Percentiles rank a stretch among this genome's conserved stretches.
phyloP scores from a whole-genome alignment of 2,797 vertebrate genomes.

The Mus minutoides region DNA sequence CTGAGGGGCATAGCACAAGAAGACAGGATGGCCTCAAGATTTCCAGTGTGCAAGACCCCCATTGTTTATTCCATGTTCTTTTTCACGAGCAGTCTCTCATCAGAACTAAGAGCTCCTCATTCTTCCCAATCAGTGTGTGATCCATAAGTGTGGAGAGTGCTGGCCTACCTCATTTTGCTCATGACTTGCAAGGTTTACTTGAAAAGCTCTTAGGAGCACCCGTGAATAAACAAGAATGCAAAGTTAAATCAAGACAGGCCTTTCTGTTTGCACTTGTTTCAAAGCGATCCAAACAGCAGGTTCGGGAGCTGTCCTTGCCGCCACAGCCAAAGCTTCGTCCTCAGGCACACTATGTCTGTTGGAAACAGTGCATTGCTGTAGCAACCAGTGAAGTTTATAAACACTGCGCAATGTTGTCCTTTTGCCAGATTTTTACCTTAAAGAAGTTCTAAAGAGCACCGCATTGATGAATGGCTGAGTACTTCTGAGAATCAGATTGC shows the following conservation, averaged over 20 bases:
- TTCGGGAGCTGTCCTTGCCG: conserved; percentile 84
- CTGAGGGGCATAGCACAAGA: not conserved
- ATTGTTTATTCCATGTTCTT: conserved; percentile 56
- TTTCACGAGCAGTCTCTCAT: conserved; percentile 66
- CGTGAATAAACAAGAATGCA: conserved; percentile 86
- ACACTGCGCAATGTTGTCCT: conserved; percentile 1
- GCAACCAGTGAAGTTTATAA: conserved; percentile 28
- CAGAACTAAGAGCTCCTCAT: conserved; percentile 70
- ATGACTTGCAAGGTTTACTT: conserved; percentile 87
- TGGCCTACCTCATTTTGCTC: conserved; percentile 76
- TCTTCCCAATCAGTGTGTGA: conserved; percentile 56
- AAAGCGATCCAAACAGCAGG: conserved; percentile 87
- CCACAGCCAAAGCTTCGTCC: conserved; percentile 80
- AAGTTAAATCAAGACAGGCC: conserved; percentile 88
- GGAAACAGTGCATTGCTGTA: not conserved
- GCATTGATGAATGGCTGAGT: not conserved
- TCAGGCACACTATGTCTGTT: conserved; percentile 26
- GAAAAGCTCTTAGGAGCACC: conserved; percentile 88
- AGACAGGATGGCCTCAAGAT: conserved; percentile 34
- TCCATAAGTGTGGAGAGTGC: conserved; percentile 58
- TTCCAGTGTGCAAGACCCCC: conserved; percentile 39
- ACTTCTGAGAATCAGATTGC: not conserved
- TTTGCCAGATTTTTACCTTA: conserved; percentile 63
- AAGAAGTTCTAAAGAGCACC: conserved; percentile 30
- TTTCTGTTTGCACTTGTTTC: conserved; percentile 87